A percentile compares a stretch with the other conserved stretches of the same genome.
These are phyloP conservation scores for Orcinus orca DNA, from an alignment of 2,113 vertebrate species.

Conservation along the genomic window DNA sequence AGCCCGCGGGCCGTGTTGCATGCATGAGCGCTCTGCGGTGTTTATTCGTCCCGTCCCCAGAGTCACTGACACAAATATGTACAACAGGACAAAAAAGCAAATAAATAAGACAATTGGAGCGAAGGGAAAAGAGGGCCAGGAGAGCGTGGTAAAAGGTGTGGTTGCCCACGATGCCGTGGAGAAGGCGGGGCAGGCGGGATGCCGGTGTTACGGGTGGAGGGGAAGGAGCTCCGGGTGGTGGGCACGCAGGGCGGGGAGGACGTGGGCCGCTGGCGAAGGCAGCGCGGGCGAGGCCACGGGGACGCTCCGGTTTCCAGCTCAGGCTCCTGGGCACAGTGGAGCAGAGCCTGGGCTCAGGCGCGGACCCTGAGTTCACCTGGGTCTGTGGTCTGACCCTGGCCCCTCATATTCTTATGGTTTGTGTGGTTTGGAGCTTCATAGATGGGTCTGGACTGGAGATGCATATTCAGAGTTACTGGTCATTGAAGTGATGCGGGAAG, in stretches of 20 bases:
- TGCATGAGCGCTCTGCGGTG: fast-evolving
- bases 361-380: not conserved
- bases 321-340: not conserved
- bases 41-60: no score
- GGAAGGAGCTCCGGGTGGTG: not conserved
- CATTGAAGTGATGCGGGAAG: fast-evolving
- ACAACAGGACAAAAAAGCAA: not conserved
- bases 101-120: no score
- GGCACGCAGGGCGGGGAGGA: fast-evolving
- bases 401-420: no score
- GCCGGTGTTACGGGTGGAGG: fast-evolving
- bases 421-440: not conserved
- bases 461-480: not conserved
- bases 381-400: not conserved
- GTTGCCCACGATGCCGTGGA: not conserved
- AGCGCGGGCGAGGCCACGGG: no score
- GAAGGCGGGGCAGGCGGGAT: no score
- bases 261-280: fast-evolving
- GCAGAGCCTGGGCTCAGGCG: not conserved
- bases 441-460: not conserved
- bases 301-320: fast-evolving
- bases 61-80: not conserved
- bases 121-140: not conserved
- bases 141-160: not conserved
- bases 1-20: no score